Percentiles rank a stretch among this genome's conserved stretches.
These are phyloP conservation scores for Hydrolagus colliei DNA, from an alignment of 2,797 vertebrate species.

Conservation along the genomic window DNA sequence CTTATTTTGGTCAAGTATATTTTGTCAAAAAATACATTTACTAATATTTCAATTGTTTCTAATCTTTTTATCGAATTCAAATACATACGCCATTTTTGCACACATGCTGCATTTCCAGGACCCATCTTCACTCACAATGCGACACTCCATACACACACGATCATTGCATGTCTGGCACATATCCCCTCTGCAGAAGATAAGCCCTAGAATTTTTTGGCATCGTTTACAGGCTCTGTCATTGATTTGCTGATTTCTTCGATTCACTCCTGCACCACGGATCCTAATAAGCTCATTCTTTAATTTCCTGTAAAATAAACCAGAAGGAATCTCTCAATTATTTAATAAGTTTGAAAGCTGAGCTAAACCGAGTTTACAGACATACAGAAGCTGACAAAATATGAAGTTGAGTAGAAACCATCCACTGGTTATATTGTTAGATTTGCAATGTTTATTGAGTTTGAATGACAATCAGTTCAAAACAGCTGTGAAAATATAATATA, in stretches of 20 bases:
- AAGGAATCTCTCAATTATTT: background rate
- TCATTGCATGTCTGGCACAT: constrained; percentile 69
- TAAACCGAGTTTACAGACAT: background rate
- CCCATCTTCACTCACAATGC: constrained; percentile 46
- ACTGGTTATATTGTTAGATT: too few species aligned
- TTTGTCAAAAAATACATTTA: too few species aligned
- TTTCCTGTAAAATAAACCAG: constrained; percentile 57
- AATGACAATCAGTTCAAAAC: too few species aligned
- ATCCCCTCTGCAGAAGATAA: constrained; percentile 81
- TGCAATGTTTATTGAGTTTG: too few species aligned
- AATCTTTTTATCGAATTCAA: background rate
- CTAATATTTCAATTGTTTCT: background rate
- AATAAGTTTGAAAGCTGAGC: constrained; percentile 5
- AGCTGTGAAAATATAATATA: too few species aligned
- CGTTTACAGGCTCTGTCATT: constrained; percentile 70
- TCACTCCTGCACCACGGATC: constrained; percentile 68
- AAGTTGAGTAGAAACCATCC: background rate
- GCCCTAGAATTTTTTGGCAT: constrained; percentile 76
- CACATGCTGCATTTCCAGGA: constrained; percentile 80
- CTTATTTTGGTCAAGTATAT: background rate
- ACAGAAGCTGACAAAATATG: background rate
- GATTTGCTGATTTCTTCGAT: constrained; percentile 55
- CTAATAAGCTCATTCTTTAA: constrained; percentile 91
- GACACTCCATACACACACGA: constrained; percentile 74
- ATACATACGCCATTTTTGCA: constrained; percentile 83